phyloP scores from a whole-genome alignment of 2,797 vertebrate genomes.

The Molossus alvarezi region DNA sequence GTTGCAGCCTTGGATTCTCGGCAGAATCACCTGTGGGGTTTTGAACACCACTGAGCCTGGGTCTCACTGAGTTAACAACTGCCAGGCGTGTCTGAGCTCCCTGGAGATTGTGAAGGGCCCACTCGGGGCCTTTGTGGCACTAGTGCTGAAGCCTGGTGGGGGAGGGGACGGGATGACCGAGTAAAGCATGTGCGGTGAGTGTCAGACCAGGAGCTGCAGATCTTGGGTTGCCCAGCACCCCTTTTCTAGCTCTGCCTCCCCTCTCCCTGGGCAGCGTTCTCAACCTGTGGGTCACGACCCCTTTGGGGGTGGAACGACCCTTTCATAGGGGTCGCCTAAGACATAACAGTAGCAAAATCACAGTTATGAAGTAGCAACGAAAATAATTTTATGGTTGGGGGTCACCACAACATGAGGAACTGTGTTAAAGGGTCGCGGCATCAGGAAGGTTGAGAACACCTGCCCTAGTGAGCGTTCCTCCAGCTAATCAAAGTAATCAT shows the following conservation, averaged over 20 bases:
- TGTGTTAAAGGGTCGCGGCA: too few species aligned
- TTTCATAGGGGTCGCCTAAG: too few species aligned
- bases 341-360: too few species aligned
- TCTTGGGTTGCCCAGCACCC: not conserved
- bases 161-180: not conserved
- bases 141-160: not conserved
- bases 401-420: too few species aligned
- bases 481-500: too few species aligned
- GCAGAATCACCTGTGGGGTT: not conserved
- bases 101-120: not conserved
- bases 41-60: not conserved
- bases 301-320: too few species aligned
- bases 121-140: too few species aligned
- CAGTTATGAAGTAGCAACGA: too few species aligned
- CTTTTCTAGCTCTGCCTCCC: not conserved
- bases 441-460: too few species aligned
- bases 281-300: too few species aligned
- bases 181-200: rapidly evolving
- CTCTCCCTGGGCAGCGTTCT: not conserved
- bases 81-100: not conserved
- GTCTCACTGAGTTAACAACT: not conserved
- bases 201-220: not conserved
- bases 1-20: not conserved
- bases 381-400: too few species aligned
- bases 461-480: too few species aligned